Conservation (phyloP, 2,113 vertebrate genomes). For the Cochlearius cochlearius region DNA sequence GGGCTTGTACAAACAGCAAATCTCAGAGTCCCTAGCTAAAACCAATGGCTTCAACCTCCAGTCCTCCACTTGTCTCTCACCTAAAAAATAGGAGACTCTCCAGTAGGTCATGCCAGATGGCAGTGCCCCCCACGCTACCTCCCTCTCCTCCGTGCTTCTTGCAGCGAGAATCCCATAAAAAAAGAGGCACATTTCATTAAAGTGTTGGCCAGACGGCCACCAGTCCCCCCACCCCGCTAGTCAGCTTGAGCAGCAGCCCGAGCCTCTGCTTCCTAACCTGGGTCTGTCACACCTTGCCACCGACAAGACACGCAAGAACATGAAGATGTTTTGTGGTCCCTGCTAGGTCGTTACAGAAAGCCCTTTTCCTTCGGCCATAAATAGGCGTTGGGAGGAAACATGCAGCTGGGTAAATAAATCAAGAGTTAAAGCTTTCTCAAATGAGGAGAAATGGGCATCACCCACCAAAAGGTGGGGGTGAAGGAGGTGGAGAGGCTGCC, state of each 20-base stretch:
- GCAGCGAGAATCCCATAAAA: neutral
- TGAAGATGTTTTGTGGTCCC: neutral
- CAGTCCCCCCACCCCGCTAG: neutral
- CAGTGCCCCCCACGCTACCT: fast-evolving
- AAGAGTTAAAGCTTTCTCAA: neutral
- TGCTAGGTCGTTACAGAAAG: neutral
- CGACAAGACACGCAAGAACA: neutral
- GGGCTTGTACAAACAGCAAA: neutral
- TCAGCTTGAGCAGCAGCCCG: neutral
- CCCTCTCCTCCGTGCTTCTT: neutral
- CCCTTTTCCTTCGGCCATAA: neutral
- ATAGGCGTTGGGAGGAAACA: neutral
- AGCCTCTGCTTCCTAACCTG: neutral
- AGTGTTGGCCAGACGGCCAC: neutral
- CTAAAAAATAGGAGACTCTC: neutral
- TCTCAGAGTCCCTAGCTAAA: neutral
- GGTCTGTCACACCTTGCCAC: neutral
- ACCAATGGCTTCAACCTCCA: neutral
- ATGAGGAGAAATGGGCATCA: neutral
- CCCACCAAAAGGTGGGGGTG: neutral
- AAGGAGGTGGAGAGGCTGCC: neutral
- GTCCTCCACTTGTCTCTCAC: neutral
- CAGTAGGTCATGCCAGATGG: neutral
- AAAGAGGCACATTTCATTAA: neutral
- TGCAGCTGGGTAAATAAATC: neutral